Conservation (phyloP, 2,113 vertebrate genomes). For the Planiliza haematocheilus region DNA sequence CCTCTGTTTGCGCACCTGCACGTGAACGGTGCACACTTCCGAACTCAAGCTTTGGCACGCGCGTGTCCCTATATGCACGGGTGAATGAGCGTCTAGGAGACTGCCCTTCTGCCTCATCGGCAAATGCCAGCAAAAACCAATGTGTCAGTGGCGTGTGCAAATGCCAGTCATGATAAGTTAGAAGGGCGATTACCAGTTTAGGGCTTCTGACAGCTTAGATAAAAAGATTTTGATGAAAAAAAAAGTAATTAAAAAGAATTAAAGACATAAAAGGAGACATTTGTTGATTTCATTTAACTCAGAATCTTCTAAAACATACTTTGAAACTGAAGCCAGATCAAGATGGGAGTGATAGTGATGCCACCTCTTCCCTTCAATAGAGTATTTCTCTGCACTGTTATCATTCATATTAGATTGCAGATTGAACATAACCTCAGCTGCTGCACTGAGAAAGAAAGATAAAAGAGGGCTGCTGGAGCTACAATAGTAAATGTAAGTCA, state of each 20-base stretch:
- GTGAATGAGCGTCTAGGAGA: slow-evolving; percentile 44
- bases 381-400: not conserved
- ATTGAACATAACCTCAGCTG: slow-evolving; percentile 7
- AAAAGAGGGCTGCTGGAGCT: not conserved
- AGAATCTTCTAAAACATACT: not conserved
- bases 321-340: not conserved
- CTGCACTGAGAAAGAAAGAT: not conserved
- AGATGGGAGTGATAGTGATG: not conserved
- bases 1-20: slow-evolving; percentile 3
- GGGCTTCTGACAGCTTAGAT: slow-evolving; percentile 53
- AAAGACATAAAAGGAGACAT: slow-evolving; percentile 19
- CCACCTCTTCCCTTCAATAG: not conserved
- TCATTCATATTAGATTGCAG: not conserved
- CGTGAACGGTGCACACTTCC: not conserved
- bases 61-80: slow-evolving; percentile 7
- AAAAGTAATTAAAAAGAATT: slow-evolving; percentile 11
- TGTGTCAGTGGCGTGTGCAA: slow-evolving; percentile 72
- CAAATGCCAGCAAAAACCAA: slow-evolving; percentile 79
- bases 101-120: slow-evolving; percentile 62
- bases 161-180: slow-evolving; percentile 73
- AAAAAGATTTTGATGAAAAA: slow-evolving; percentile 2
- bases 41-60: slow-evolving; percentile 3
- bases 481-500: slow-evolving; percentile 8
- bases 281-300: not conserved
- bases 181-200: slow-evolving; percentile 62